phyloP scores from a whole-genome alignment of 2,888 invertebrate genomes.

The Biston stratarius region DNA sequence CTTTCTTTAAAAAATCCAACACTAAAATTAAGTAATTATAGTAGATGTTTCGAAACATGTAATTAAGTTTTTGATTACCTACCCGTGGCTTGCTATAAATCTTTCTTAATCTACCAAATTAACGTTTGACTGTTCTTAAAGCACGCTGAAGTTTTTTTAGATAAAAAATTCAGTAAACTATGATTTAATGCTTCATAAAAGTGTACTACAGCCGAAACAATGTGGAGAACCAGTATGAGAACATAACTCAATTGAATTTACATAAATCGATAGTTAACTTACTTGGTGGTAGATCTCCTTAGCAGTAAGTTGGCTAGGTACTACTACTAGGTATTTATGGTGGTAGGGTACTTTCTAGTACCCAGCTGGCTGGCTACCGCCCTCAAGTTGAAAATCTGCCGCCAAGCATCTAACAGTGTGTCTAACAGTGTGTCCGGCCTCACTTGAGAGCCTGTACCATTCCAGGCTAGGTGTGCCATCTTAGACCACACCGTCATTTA shows the following conservation, averaged over 20 bases:
- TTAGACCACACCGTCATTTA: too few relatives aligned
- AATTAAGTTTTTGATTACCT: slow-evolving; percentile 34
- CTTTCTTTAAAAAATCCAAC: neutral
- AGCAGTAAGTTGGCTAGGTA: too few relatives aligned
- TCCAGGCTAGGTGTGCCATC: too few relatives aligned
- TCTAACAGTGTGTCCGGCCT: too few relatives aligned
- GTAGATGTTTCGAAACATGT: slow-evolving; percentile 34
- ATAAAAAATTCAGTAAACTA: slow-evolving; percentile 24
- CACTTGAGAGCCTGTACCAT: too few relatives aligned
- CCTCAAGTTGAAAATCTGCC: too few relatives aligned
- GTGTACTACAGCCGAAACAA: neutral
- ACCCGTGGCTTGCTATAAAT: slow-evolving; percentile 43
- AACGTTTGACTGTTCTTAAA: slow-evolving; percentile 37
- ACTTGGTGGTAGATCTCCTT: too few relatives aligned
- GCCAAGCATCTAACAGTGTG: too few relatives aligned
- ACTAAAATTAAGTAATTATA: slow-evolving; percentile 36
- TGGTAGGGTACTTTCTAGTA: too few relatives aligned
- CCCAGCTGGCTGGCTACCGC: too few relatives aligned
- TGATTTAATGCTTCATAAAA: slow-evolving; percentile 30
- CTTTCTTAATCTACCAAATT: slow-evolving; percentile 45
- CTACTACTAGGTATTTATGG: too few relatives aligned
- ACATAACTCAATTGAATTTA: neutral
- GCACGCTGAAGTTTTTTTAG: slow-evolving; percentile 35
- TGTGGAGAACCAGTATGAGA: neutral
- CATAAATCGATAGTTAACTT: neutral